Conservation (phyloP, 37 sponge, comb jelly and placozoan genomes). For the Eunapius fragilis region DNA sequence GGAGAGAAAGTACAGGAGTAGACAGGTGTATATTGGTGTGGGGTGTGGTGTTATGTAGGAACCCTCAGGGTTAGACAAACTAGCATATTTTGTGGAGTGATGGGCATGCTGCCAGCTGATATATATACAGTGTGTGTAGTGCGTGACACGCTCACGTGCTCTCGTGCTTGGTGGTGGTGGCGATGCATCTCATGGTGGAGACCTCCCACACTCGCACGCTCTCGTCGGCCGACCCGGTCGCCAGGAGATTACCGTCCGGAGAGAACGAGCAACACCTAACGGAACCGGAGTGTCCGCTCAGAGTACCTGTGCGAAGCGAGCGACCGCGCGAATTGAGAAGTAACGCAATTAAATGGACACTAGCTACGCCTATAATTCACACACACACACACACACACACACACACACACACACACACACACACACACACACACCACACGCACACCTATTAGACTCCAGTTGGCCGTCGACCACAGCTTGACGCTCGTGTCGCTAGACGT, state of each 20-base stretch:
- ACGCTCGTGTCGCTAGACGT: slow-evolving; percentile 54
- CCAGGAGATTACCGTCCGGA: slow-evolving; percentile 64
- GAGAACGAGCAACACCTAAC: slow-evolving; percentile 72
- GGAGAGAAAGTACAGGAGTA: too few relatives aligned
- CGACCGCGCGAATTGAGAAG: too few relatives aligned
- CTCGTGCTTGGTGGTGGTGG: slow-evolving; percentile 41
- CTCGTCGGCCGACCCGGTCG: slow-evolving; percentile 66
- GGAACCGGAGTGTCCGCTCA: slow-evolving; percentile 50
- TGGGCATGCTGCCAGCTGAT: too few relatives aligned
- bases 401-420: neutral
- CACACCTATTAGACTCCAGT: slow-evolving; percentile 44
- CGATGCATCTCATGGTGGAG: slow-evolving; percentile 19
- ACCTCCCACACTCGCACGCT: slow-evolving; percentile 72
- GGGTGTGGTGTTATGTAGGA: too few relatives aligned
- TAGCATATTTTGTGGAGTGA: too few relatives aligned
- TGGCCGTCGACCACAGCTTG: slow-evolving; percentile 65
- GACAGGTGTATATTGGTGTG: too few relatives aligned
- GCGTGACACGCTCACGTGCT: slow-evolving; percentile 17
- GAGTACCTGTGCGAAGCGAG: slow-evolving; percentile 31
- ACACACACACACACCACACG: neutral
- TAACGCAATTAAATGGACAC: too few relatives aligned
- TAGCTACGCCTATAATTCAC: too few relatives aligned
- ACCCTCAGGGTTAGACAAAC: too few relatives aligned
- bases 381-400: too few relatives aligned
- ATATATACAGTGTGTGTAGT: neutral